Base-by-base conservation (phyloP, 2,113 vertebrate species). In the Pomatorhinus ruficollis region DNA sequence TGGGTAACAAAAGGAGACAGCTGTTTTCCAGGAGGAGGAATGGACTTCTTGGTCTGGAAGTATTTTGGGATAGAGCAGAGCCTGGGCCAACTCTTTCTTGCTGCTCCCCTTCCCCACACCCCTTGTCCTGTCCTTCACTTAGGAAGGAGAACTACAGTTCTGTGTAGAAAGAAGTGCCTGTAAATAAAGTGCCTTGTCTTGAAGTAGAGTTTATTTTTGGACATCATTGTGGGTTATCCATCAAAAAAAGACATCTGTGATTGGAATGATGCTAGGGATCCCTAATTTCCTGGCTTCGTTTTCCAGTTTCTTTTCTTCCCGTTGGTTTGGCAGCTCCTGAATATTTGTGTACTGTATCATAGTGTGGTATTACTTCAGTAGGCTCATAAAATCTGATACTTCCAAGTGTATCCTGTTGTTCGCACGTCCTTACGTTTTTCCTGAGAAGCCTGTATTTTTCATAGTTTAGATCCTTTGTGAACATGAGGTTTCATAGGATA, bases 191-290 rank as follows among this genome's bases (percentile, higher is more conserved):
- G 60, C 4, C 37, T 87, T 45, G 57, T 56, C 30, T 70, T 78
- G 39, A 79, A 75, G 12, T 24, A 44, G 49, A 90, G 93, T 68
- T 91, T 89, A 52, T 74, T 96, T 97, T 92, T 89, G 52, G 83
- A 95, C 60, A 66, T 78, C 66, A 70, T 39, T 42, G 30, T 78
- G 72, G 68, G 83, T 93, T 89, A 63, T 42, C 33, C n/a, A n/a
- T 72, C 49, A 30, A 54, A 77, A 83, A 84, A 82, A 52, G 40
- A 45, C 17, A 0, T 8, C 47, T 3, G 12, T 80, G 64, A 45
- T 75, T 70, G 86, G 57, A 83, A 78, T 35, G 42, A 50, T 64
- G 76, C 11, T 60, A 47, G 35, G 39, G 24, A 63, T 75, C 28
- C 82, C 76, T 83, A 19, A 35, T 81, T 94, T 40, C 69, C 27